Base-by-base conservation (phyloP, 2,888 invertebrate species). In the Pteria penguin region DNA sequence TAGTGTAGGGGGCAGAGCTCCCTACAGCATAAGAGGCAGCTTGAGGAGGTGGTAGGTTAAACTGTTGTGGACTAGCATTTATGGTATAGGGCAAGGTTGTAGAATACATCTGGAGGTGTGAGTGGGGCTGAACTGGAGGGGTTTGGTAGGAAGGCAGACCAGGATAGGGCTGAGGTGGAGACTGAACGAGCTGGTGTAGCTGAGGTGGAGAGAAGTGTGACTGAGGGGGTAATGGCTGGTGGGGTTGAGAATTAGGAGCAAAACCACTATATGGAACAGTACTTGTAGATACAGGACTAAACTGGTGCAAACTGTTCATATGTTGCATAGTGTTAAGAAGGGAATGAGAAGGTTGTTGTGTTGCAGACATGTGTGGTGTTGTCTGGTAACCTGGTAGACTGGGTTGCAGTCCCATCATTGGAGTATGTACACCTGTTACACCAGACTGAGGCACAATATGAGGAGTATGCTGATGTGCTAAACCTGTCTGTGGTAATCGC, bases 251-350 rank as follows among this genome's bases (percentile, higher is more conserved):
- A n/a, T n/a, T n/a, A n/a, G n/a, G n/a, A n/a, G n/a, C n/a, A n/a
- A n/a, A 70, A 36, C 73, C 77, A 66, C 67, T 36, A 58, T 72
- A 67, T 24, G 62, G 58, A 33, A 67, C 81, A 69, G 74, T 45
- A 45, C 76, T 75, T 24, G 65, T 55, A 8, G 78, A 55, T 27
- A 75, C 72, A 11, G 80, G 81, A 24, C 78, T 72, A 70, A 72
- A 84, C 76, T 82, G 82, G 75, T 76, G 80, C 24, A 79, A 82
- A 55, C 75, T 80, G 29, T 76, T 76, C 33, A 82, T 79, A 26
- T 81, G 77, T 31, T 82, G 82, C 14, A 45, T 26, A 32, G 22
- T 55, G 58, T 60, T 55, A 22, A 57, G 24, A 4, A 54, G 65
- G 11, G 55, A 22, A 31, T 24, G 33, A 24, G 31, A 26, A n/a